Evolutionary conservation across 2,797 vertebrate species (phyloP).

Genomic region (Selene dorsalis): DNA sequence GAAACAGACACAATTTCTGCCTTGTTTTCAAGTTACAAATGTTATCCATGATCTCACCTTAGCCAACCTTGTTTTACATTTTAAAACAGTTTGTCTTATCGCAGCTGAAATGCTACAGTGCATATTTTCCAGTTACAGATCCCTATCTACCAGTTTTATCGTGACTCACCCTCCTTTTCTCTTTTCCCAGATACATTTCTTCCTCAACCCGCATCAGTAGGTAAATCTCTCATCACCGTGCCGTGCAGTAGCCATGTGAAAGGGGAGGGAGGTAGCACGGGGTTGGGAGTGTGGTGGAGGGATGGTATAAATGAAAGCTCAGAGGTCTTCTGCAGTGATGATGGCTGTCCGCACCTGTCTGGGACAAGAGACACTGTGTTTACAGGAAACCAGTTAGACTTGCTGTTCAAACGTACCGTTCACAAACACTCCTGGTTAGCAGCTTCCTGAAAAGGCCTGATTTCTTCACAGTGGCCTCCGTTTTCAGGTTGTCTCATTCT

Average conservation of each 20-base stretch:
- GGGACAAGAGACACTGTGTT: conserved; percentile 48
- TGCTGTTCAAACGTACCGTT: conserved; percentile 52
- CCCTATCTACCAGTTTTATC: conserved; percentile 54
- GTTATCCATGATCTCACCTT: not conserved
- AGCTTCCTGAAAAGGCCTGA: conserved; percentile 16
- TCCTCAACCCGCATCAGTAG: conserved; percentile 48
- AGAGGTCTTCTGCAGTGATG: conserved; percentile 48
- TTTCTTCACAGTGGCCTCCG: conserved; percentile 22
- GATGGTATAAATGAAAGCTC: conserved; percentile 38
- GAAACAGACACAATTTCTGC: not conserved
- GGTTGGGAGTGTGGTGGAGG: conserved; percentile 14
- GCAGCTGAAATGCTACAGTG: conserved; percentile 47
- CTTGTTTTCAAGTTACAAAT: not conserved
- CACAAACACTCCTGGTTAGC: conserved; percentile 30
- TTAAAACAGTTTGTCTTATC: conserved; percentile 59
- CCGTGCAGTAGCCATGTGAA: conserved; percentile 58
- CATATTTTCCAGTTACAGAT: conserved; percentile 61
- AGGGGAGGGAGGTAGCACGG: conserved; percentile 5
- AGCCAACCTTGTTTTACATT: conserved; percentile 19
- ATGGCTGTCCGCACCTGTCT: conserved; percentile 67
- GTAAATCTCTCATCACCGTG: conserved; percentile 59
- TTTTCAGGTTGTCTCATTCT: conserved; percentile 22
- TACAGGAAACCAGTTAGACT: conserved; percentile 69
- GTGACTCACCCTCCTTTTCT: not conserved
- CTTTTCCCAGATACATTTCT: conserved; percentile 38